phyloP scores from a whole-genome alignment of 2,113 vertebrate species.

The Odocoileus virginianus region DNA sequence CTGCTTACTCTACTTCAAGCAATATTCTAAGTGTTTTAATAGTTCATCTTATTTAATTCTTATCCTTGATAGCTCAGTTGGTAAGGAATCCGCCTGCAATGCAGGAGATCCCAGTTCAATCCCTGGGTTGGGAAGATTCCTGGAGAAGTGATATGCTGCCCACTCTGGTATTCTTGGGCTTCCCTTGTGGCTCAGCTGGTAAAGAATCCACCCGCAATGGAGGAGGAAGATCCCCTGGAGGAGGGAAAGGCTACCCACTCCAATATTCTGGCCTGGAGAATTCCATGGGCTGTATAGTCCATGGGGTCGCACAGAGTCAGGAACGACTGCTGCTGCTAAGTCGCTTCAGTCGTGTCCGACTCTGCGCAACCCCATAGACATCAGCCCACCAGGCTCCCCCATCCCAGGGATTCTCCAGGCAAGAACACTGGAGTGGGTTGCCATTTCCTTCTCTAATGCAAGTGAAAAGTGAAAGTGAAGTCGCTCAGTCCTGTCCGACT shows the following conservation, averaged over 20 bases:
- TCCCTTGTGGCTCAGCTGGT: neutral
- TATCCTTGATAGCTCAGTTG: neutral
- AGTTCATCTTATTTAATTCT: neutral
- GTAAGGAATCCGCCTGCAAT: neutral
- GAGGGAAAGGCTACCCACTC: neutral
- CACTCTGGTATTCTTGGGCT: neutral
- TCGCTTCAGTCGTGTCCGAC: too few species aligned
- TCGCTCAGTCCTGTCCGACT: too few species aligned
- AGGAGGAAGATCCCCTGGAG: neutral
- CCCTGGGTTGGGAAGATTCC: neutral
- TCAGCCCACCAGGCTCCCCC: too few species aligned
- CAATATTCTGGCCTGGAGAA: neutral
- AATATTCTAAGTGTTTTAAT: neutral
- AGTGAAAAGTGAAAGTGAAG: too few species aligned
- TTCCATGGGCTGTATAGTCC: neutral
- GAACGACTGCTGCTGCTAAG: neutral
- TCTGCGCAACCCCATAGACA: too few species aligned
- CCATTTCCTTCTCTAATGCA: too few species aligned
- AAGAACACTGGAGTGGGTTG: too few species aligned
- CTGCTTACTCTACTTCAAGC: neutral
- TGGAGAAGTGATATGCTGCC: neutral
- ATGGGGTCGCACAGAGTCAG: neutral
- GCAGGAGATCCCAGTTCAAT: accelerated
- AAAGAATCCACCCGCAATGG: neutral
- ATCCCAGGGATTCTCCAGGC: too few species aligned